A percentile compares a stretch with the other conserved stretches of the same genome.
Evolutionary conservation across 2,113 vertebrate species (phyloP).

Genomic region (Rhabdomys dilectus): DNA sequence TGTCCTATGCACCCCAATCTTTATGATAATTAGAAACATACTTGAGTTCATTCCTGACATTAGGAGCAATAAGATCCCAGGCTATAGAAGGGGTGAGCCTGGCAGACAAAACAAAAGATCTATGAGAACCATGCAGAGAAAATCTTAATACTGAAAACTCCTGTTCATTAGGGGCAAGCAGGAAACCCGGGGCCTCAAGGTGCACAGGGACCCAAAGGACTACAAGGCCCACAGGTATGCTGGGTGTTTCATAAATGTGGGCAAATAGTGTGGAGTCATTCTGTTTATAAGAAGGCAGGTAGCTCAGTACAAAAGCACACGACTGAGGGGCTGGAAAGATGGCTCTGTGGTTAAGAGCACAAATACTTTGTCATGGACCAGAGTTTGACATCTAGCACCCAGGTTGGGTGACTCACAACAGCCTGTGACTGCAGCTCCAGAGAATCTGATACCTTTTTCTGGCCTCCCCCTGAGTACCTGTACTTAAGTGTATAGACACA

Average conservation of each 20-base stretch:
- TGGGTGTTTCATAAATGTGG: not conserved
- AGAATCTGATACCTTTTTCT: not conserved
- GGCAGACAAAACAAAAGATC: not conserved
- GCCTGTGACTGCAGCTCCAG: not conserved
- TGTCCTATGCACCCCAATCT: not conserved
- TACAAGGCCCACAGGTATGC: slow-evolving; percentile 80
- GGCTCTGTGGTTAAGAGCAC: not conserved
- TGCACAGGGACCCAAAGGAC: slow-evolving; percentile 50
- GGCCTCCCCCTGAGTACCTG: not conserved
- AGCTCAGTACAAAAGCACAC: not conserved
- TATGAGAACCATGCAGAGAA: not conserved
- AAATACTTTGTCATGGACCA: not conserved
- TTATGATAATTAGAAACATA: not conserved
- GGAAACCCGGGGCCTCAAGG: slow-evolving; percentile 65
- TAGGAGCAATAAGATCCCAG: not conserved
- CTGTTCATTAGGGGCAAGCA: slow-evolving; percentile 44
- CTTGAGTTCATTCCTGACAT: not conserved
- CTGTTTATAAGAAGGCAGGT: not conserved
- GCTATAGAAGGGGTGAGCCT: not conserved
- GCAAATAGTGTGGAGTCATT: not conserved
- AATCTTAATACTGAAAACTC: slow-evolving; percentile 20
- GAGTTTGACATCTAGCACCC: not conserved
- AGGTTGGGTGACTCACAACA: not conserved
- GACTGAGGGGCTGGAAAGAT: not conserved
- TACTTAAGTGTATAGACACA: not conserved